A percentile compares a stretch with the other conserved stretches of the same genome.
Conservation (phyloP, 2,113 vertebrate genomes). For the Suricata suricatta region DNA sequence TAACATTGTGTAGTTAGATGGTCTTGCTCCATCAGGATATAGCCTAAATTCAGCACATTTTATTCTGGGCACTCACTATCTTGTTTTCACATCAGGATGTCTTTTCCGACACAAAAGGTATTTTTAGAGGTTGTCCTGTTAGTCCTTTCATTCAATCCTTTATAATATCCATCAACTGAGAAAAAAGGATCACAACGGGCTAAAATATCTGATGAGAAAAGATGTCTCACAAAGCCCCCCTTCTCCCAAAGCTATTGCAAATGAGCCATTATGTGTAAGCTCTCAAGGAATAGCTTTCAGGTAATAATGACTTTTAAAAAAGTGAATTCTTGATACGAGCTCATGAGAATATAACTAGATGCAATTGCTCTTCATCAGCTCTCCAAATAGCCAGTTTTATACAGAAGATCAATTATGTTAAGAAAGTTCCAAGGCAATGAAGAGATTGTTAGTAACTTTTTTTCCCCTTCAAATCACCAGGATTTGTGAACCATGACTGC, state of each 20-base stretch:
- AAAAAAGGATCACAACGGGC: neutral
- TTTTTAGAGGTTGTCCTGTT: slow-evolving; percentile 26
- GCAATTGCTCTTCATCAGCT: neutral
- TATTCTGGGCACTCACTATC: neutral
- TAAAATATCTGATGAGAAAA: slow-evolving; percentile 40
- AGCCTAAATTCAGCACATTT: neutral
- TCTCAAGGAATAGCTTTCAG: neutral
- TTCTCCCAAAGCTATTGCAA: slow-evolving; percentile 10
- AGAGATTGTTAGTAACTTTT: neutral
- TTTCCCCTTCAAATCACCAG: neutral
- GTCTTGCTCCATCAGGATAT: slow-evolving; percentile 2
- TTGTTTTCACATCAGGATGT: neutral
- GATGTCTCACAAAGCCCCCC: neutral
- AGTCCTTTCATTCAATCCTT: neutral
- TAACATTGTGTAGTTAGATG: neutral
- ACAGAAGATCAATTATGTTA: neutral
- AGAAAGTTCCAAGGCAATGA: neutral
- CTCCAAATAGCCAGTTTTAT: neutral
- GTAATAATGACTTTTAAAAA: slow-evolving; percentile 17
- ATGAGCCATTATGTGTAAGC: slow-evolving; percentile 20
- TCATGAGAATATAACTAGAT: neutral
- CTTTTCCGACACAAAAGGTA: slow-evolving; percentile 27
- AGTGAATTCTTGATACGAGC: neutral
- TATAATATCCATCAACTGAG: neutral
- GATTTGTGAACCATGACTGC: neutral